Evolutionary conservation across 2,888 invertebrate species (phyloP), one percentile per base, ranked within the genome.

Genomic region (Elegia similella): DNA sequence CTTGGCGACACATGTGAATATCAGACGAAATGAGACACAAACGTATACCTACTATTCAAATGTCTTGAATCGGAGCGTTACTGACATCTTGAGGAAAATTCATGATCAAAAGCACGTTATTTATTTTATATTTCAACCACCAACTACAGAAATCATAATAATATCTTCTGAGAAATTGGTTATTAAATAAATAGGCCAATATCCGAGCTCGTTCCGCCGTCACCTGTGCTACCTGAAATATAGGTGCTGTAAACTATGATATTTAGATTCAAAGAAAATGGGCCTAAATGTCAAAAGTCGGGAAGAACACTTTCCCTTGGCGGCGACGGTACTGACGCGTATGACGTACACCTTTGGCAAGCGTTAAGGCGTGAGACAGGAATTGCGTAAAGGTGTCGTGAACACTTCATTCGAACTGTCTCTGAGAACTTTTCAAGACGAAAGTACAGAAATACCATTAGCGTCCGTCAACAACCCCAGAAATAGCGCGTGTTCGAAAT

Each of bases 381-480:
- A 86, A 84, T 86, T 88, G 86, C 88, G 88, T 86, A 87, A 88
- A 88, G 84, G 84, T 84, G 85, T 85, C 82, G 82, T 80, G 84
- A 82, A 79, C 79, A 84, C 78, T 81, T 86, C 82, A 83, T 82
- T 78, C 76, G 74, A 81, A 80, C 67, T 73, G 78, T 78, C 79
- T 81, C 77, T 74, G 73, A 74, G 70, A 81, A 84, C 75, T 82
- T 81, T 82, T 81, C 76, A 74, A 69, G 72, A 81, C 80, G 73
- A 82, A 85, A 84, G 76, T 80, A 83, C 82, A 77, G 77, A 83
- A 86, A 84, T 86, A 84, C 84, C 77, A 82, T 84, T 82, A 83
- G 75, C 73, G 75, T 84, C 82, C 71, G 76, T 88, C 84, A 82
- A 78, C 86, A 78, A 73, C 66, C 59, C 65, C 72, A 66, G 65